A percentile compares a stretch with the other conserved stretches of the same genome.
phyloP scores from a whole-genome alignment of 2,113 vertebrate genomes.

The Ellobius talpinus region DNA sequence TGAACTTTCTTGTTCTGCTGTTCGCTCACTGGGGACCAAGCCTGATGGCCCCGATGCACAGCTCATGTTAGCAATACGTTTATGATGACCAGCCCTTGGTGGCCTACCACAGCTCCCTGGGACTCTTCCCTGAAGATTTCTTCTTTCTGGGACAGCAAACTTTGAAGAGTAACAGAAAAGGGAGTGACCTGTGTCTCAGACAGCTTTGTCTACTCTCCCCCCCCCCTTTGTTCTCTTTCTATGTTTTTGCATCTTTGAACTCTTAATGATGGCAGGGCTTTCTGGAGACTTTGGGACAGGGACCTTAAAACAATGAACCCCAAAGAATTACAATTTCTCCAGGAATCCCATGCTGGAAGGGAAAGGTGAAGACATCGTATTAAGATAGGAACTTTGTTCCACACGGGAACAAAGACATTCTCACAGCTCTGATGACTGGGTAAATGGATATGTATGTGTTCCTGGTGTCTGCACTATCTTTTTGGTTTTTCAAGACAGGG shows the following conservation, averaged over 20 bases:
- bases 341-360: not conserved
- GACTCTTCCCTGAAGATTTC: not conserved
- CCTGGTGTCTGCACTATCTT: not conserved
- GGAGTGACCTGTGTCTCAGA: not conserved
- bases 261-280: not conserved
- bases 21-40: not conserved
- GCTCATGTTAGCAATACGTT: not conserved
- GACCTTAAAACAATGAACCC: not conserved
- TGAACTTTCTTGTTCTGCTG: not conserved
- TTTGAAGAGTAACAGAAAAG: conserved; percentile 31
- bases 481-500: no score
- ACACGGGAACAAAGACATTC: not conserved
- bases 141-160: conserved; percentile 37
- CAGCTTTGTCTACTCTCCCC: not conserved
- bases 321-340: not conserved
- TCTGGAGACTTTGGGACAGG: not conserved
- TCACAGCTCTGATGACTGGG: not conserved
- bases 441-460: not conserved
- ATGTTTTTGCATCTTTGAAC: not conserved
- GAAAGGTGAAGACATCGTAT: not conserved
- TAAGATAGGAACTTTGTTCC: not conserved
- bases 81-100: not conserved
- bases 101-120: not conserved
- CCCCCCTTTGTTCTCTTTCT: not conserved
- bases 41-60: not conserved